A percentile compares a stretch with the other conserved stretches of the same genome.
Evolutionary conservation across 2,888 invertebrate species (phyloP).

Genomic region (Ornithoptera alexandrae): DNA sequence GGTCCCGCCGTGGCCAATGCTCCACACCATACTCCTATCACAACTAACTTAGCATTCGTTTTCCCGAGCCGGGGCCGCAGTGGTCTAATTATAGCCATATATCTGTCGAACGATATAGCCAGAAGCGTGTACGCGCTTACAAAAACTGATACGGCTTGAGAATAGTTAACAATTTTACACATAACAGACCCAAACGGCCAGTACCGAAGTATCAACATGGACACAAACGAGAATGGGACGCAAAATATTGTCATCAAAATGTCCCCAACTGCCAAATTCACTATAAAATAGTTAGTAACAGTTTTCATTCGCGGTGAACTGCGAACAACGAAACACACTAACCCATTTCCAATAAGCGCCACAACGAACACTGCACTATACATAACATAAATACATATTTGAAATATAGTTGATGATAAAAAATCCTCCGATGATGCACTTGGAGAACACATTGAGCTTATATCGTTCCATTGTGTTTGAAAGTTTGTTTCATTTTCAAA

Average conservation of each 20-base stretch:
- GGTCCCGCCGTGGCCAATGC: constrained; percentile 90
- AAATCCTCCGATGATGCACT: constrained; percentile 49
- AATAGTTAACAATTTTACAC: constrained; percentile 91
- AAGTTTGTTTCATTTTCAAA: constrained; percentile 38
- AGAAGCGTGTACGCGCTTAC: constrained; percentile 95
- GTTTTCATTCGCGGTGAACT: constrained; percentile 92
- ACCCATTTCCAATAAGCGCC: constrained; percentile 86
- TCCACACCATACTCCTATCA: constrained; percentile 86
- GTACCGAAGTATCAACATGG: constrained; percentile 87
- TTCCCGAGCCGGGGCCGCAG: constrained; percentile 89
- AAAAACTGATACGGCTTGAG: constrained; percentile 89
- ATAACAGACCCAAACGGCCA: constrained; percentile 93
- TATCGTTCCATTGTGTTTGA: constrained; percentile 53
- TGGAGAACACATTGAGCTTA: constrained; percentile 47
- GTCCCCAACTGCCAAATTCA: constrained; percentile 93
- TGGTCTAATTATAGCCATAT: constrained; percentile 94
- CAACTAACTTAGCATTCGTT: constrained; percentile 83
- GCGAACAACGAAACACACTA: constrained; percentile 92
- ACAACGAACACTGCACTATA: constrained; percentile 86
- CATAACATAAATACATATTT: constrained; percentile 83
- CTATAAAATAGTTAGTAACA: constrained; percentile 95
- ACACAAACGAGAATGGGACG: constrained; percentile 93
- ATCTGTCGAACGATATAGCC: constrained; percentile 94
- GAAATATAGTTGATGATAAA: constrained; percentile 77
- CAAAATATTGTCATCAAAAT: constrained; percentile 94